Percentiles rank a stretch among this genome's conserved stretches.
These are phyloP conservation scores for Podiceps cristatus DNA, from an alignment of 2,113 vertebrate genomes.

Conservation along the genomic window DNA sequence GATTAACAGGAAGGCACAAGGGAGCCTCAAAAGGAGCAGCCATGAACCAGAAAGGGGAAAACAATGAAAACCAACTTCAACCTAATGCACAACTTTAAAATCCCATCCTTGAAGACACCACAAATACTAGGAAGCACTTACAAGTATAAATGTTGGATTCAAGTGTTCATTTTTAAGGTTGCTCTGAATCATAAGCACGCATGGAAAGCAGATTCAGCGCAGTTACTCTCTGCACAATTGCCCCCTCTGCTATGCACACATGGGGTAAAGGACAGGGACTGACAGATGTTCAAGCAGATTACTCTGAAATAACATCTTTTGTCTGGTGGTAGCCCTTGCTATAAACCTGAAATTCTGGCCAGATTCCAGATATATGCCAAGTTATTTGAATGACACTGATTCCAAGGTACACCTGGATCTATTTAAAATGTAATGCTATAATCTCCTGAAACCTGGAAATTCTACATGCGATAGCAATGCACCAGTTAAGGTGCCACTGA, in stretches of 20 bases:
- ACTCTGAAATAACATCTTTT: neutral
- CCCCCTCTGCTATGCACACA: no score
- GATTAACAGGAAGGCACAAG: neutral
- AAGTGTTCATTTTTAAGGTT: neutral
- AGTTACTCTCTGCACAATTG: fast-evolving
- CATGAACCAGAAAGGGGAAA: neutral
- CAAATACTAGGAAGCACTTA: neutral
- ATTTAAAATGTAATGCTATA: neutral
- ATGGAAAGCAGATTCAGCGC: fast-evolving
- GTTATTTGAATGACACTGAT: neutral
- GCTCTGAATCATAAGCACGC: fast-evolving
- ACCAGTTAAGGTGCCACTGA: neutral
- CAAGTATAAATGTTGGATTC: neutral
- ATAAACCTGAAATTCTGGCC: neutral
- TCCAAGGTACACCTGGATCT: neutral
- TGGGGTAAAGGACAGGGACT: neutral
- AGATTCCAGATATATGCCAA: neutral
- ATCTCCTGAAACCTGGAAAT: neutral
- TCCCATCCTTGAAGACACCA: neutral
- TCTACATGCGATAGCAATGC: neutral
- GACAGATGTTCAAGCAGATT: neutral
- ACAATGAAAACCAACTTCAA: neutral
- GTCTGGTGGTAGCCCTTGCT: neutral
- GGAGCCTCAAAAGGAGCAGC: neutral
- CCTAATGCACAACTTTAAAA: neutral